Evolutionary conservation across 2,888 invertebrate genomes (phyloP).

Genomic region (Lacanobia oleracea): DNA sequence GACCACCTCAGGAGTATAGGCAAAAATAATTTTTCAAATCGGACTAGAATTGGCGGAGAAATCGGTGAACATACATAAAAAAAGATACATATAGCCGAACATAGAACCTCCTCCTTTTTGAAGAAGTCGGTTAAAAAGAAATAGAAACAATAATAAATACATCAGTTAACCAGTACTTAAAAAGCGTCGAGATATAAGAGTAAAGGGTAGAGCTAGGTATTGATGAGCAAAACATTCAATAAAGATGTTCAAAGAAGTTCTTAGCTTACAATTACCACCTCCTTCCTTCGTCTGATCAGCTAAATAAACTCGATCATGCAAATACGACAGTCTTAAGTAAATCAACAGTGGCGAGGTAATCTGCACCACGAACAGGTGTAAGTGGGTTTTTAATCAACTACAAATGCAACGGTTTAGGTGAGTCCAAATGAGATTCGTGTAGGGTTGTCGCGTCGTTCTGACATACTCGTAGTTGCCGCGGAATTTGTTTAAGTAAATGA

Average conservation of each 20-base stretch:
- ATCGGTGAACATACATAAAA: no score
- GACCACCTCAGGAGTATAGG: no score
- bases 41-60: no score
- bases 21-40: no score
- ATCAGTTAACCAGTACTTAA: no score
- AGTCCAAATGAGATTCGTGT: constrained; percentile 63
- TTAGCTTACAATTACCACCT: constrained; percentile 9
- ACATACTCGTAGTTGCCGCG: no score
- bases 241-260: background rate
- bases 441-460: constrained; percentile 49
- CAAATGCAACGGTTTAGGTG: constrained; percentile 68
- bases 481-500: background rate
- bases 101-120: no score
- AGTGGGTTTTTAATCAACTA: constrained; percentile 72
- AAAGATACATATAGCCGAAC: no score
- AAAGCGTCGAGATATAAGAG: no score
- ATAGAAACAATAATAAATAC: no score
- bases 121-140: no score
- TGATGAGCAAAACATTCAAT: background rate
- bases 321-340: constrained; percentile 50
- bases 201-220: no score
- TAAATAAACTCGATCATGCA: constrained; percentile 54
- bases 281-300: constrained; percentile 32
- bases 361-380: constrained; percentile 61
- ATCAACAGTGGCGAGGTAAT: constrained; percentile 60